Evolutionary conservation across 2,113 vertebrate species (phyloP), one percentile per base, ranked within the genome.

Genomic region (Sterrhoptilus dennistouni): DNA sequence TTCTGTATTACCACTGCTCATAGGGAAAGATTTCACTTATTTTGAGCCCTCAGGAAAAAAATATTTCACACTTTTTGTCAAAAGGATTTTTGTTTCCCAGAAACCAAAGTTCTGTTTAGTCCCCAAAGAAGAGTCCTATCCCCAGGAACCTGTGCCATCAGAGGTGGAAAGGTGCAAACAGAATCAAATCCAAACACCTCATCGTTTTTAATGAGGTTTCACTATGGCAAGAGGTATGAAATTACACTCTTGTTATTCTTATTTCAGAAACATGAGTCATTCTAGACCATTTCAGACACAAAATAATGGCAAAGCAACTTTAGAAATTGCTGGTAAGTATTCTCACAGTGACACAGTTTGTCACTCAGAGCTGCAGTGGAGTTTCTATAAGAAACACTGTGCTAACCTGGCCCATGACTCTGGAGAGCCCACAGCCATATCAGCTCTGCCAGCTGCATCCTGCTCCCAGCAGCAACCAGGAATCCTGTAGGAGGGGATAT

Each of bases 241-340:
- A 74, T 90, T 80, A 50, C 38, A 38, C 23, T 81, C 35, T 36
- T 61, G 31, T 54, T 93, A 52, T 90, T 70, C 54, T 90, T 88
- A 59, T 65, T 96, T 89, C 89, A 95, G 90, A 60, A 90, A 47
- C 38, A 52, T 50, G 63, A 77, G 36, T 79, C 44, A 72, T 15
- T 77, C 38, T 22, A 65, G 49, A 38, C 29, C 1, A 0, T 42
- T 74, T 77, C 8, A 6, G 38, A 38, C 38, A 69, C 6, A 77
- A 72, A 92, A 80, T 65, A 69, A 57, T 22, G 33, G 68, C 50
- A 80, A 84, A 77, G n/a, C 36, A 49, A 42, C 59, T 83, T 80
- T 33, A 54, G 23, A 57, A 83, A 56, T 45, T 18, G 24, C 42
- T 12, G 24, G 45, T 19, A 57, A 63, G 15, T 12, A 29, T 60